phyloP scores from a whole-genome alignment of 2,113 vertebrate genomes.

The Microcebus griseorufus region DNA sequence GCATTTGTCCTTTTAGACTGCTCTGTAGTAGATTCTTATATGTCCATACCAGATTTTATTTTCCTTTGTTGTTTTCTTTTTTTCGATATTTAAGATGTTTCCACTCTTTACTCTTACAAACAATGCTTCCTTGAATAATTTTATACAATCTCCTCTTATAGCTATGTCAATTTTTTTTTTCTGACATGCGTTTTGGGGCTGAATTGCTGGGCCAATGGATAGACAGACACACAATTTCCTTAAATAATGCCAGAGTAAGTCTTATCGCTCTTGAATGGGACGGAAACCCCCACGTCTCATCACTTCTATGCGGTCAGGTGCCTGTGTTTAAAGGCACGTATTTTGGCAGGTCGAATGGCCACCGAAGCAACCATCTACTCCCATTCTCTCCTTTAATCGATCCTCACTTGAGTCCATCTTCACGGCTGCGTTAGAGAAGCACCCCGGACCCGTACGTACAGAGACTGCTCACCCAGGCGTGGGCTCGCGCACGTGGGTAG shows the following conservation, averaged over 20 bases:
- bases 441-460: neutral
- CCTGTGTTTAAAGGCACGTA: neutral
- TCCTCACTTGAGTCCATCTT: neutral
- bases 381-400: neutral
- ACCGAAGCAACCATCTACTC: neutral
- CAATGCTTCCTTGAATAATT: neutral
- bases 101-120: neutral
- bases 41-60: neutral
- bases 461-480: no score
- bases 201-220: neutral
- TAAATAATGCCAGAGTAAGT: neutral
- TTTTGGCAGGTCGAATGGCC: neutral
- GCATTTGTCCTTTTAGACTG: no score
- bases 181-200: neutral
- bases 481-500: neutral
- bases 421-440: neutral
- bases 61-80: neutral
- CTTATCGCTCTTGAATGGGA: neutral
- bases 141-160: neutral
- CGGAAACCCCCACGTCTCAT: neutral
- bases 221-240: neutral
- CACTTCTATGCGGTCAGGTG: neutral
- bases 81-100: neutral
- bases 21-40: neutral
- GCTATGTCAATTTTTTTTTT: neutral